Evolutionary conservation across 2,888 invertebrate genomes (phyloP), one percentile per base, ranked within the genome.

Genomic region (Eumerus sabulonum): DNA sequence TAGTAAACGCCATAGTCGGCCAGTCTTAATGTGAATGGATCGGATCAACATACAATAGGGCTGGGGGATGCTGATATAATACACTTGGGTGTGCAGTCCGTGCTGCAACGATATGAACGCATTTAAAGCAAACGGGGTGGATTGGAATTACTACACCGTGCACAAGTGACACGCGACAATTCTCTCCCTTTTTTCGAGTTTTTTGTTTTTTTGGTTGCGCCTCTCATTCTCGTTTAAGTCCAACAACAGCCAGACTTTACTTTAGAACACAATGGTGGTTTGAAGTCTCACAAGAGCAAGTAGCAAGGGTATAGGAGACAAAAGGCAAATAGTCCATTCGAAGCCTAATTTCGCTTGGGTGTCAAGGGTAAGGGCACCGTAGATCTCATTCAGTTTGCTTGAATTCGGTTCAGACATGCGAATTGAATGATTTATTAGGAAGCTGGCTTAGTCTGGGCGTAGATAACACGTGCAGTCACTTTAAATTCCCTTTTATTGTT

Each of bases 141-240:
- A 62, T 57, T 9, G 63, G 36, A 68, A 77, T 73, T 77, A 77
- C 48, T 77, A 67, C 77, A 77, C 77, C 77, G 63, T 77, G 56
- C 51, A 67, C 72, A 73, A 68, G 51, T 63, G 77, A 77, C 77
- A 77, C 77, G 77, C 73, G 77, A 77, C 77, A 68, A 73, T 71
- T 68, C n/a, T 3, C 74, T 53, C 77, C 67, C 67, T 73, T 73
- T 62, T 42, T 35, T 50, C 16, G 47, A 44, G 27, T 68, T 40
- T 7, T 68, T 53, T 73, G 56, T 62, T 73, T 73, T 62, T 42
- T 35, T 50, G 3, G 17, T 40, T 45, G 47, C 51, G 27, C 7
- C 27, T 7, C 27, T 27, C 27, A 7, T 27, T 27, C 7, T 27
- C 27, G 14, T 14, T 27, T 45, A 4, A 18, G n/a, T n/a, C 40